Base-by-base conservation (phyloP, 2,888 invertebrate species). In the Sisyra terminalis region DNA sequence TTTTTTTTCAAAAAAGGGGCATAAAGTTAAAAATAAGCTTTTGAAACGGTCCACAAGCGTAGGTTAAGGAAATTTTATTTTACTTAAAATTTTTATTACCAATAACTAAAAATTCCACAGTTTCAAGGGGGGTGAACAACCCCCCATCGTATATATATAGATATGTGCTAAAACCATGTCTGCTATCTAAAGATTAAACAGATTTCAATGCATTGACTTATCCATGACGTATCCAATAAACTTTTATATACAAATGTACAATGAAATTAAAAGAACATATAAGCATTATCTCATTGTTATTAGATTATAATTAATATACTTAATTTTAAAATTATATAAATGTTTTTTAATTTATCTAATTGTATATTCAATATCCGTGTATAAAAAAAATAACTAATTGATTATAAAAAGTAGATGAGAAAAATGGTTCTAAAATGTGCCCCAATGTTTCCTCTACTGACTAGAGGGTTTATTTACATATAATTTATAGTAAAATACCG, bases 391-490 rank as follows among this genome's bases (percentile, higher is more conserved):
- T 29, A 13, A 39, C 18, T 13, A 29, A 40, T 18, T n/a, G 24
- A 38, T 18, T 17, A 16, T 17, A 24, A 11, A 11, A 38, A 18
- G 11, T 38, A 17, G 13, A 38, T n/a, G 17, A 38, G 24, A 38
- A 18, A 24, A 38, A 17, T 38, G 38, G 38, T 40, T 40, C 40
- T 40, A 40, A 40, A 16, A 15, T 40, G 40, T 40, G 40, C 40
- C 40, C 40, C 40, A 29, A 29, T 40, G 30, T 15, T 18, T 18
- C 40, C 13, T 17, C 29, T 40, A 29, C 15, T 11, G 31, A 13
- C n/a, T 29, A 11, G 15, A 14, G 15, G 14, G 14, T 29, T 13
- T 18, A n/a, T n/a, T 38, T 17, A 35, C 9, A 11, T 14, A 36
- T 13, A 13, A 37, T 5, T 17, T 37, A 10, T 15, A 15, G 37